Base-by-base conservation (phyloP, 2,113 vertebrate species). In the Opisthocomus hoazin region DNA sequence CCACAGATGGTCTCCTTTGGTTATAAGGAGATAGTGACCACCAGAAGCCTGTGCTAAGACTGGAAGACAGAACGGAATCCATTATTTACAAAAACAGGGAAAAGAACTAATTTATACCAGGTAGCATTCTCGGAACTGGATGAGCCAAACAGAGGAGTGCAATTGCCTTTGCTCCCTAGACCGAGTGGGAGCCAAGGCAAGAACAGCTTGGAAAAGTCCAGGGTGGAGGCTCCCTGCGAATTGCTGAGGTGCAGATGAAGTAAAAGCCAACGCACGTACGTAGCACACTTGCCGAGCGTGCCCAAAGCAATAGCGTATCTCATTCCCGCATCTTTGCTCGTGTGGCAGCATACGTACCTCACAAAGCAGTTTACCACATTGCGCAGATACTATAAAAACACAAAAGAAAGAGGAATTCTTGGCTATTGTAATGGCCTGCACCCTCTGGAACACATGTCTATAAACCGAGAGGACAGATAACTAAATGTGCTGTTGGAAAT, bases 221-320 rank as follows among this genome's bases (percentile, higher is more conserved):
- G 48, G 48, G 36, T 87, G 70, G 6, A 14, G 46, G 12, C 32
- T 77, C 50, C 50, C 84, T 58, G 20, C 4, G 85, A 60, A 18
- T 15, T 27, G 45, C 64, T 61, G 64, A 80, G 66, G n/a, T 36
- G 61, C 23, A 85, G 74, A 46, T 30, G 36, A 13, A 43, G 32
- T 7, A 48, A 36, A n/a, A 80, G 26, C 73, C 39, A 85, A 27
- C 0, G 1, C 32, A 1, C 4, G 0, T 3, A 45, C 1, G 21
- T 4, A 11, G 13, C 51, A 6, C 51, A 1, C 41, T 43, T 23
- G 41, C 54, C 23, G 30, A 57, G 58, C 14, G 9, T 2, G 50
- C 48, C 91, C 15, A 45, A 65, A 21, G 34, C 21, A 37, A 41
- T 0, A 37, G 8, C 39, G 3, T 2, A 7, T 43, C 61, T 73